Evolutionary conservation across 1,140 invertebrate species (phyloP).

Genomic region (Zaprionus ghesquierei): DNA sequence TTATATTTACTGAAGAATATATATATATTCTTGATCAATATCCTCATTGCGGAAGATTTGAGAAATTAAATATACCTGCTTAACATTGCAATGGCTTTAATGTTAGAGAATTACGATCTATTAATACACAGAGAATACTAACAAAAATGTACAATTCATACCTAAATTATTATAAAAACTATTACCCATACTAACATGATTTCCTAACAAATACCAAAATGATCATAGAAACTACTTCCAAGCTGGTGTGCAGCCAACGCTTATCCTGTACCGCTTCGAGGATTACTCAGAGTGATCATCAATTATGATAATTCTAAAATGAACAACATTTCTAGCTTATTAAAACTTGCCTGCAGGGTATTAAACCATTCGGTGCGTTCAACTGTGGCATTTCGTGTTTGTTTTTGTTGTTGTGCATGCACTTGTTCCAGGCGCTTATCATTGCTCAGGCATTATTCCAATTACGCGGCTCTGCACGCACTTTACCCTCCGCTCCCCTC

Average conservation of each 20-base stretch:
- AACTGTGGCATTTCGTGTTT: constrained; percentile 1
- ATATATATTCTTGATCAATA: neutral
- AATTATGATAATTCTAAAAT: neutral
- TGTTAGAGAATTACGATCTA: neutral
- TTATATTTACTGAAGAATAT: too few species aligned
- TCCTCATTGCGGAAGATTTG: neutral
- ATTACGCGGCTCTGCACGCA: constrained; percentile 75
- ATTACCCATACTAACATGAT: neutral
- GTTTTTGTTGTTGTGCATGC: constrained; percentile 13
- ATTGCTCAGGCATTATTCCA: constrained; percentile 70
- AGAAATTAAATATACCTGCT: too few species aligned
- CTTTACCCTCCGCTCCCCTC: constrained; percentile 57
- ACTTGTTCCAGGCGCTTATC: constrained; percentile 62
- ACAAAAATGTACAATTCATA: too few species aligned
- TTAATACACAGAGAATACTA: neutral
- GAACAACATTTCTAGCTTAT: neutral
- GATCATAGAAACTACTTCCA: neutral
- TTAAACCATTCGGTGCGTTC: neutral
- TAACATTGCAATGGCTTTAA: neutral
- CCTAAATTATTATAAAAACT: too few species aligned
- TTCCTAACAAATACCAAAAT: neutral
- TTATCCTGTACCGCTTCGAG: neutral
- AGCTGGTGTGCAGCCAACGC: neutral
- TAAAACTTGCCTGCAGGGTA: neutral
- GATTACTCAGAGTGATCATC: neutral